Conservation (phyloP, 2,113 vertebrate genomes). For the Myotis davidii region DNA sequence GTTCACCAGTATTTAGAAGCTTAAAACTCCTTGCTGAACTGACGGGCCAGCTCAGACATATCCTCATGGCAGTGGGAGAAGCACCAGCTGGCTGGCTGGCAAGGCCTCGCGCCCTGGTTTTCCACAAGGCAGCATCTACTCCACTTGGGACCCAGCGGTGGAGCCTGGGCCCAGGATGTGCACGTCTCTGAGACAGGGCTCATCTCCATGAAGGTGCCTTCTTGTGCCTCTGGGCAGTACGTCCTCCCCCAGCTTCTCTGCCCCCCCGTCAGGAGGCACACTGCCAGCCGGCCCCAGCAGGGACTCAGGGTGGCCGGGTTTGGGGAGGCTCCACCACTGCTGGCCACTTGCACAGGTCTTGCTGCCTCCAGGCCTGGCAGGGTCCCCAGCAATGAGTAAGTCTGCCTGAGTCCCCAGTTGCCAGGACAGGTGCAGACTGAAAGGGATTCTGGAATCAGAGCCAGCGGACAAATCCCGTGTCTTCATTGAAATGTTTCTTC, state of each 20-base stretch:
- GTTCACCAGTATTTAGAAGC: background rate
- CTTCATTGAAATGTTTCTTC: background rate
- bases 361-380: background rate
- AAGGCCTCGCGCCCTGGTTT: background rate
- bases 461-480: background rate
- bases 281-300: fast-evolving
- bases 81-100: background rate
- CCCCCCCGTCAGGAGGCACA: background rate
- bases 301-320: no score
- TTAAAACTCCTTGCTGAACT: background rate
- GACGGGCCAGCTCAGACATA: background rate
- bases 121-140: background rate
- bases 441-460: background rate
- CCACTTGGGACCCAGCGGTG: background rate
- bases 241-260: background rate
- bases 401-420: background rate
- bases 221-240: background rate
- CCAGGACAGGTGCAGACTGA: fast-evolving
- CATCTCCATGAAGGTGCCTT: background rate
- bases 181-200: background rate
- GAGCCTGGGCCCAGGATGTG: background rate
- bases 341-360: background rate
- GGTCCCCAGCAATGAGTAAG: background rate
- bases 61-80: background rate
- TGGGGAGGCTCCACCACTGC: background rate